Evolutionary conservation across 2,797 vertebrate genomes (phyloP).

Genomic region (Apodemus agrarius): DNA sequence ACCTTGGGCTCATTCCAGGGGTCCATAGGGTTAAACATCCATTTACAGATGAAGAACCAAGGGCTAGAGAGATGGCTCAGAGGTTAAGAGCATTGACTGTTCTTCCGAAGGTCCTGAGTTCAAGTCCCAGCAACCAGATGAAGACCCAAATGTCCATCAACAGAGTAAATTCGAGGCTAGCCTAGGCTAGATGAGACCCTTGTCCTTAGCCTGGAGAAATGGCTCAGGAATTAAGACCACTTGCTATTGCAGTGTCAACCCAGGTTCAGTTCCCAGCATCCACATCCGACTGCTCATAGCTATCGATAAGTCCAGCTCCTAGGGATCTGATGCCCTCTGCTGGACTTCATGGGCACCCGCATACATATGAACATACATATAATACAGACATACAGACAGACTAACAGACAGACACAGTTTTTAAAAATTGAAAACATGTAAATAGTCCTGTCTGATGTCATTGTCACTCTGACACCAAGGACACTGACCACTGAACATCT

Average conservation of each 20-base stretch:
- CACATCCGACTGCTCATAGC: neutral
- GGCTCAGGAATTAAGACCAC: neutral
- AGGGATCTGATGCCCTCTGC: neutral
- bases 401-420: neutral
- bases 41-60: neutral
- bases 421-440: neutral
- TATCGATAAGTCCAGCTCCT: neutral
- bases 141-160: neutral
- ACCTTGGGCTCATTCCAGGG: neutral
- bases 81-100: no score
- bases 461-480: neutral
- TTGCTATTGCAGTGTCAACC: neutral
- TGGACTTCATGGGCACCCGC: neutral
- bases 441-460: neutral
- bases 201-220: neutral
- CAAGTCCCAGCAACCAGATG: neutral
- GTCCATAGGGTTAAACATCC: neutral
- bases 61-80: no score
- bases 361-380: neutral
- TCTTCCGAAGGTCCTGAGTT: no score
- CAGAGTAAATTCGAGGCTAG: neutral
- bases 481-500: neutral
- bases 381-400: neutral
- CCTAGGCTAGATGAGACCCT: neutral
- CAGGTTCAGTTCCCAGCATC: neutral